A percentile compares a stretch with the other conserved stretches of the same genome.
Evolutionary conservation across 1,140 invertebrate genomes (phyloP).

Genomic region (Pollicipes pollicipes): DNA sequence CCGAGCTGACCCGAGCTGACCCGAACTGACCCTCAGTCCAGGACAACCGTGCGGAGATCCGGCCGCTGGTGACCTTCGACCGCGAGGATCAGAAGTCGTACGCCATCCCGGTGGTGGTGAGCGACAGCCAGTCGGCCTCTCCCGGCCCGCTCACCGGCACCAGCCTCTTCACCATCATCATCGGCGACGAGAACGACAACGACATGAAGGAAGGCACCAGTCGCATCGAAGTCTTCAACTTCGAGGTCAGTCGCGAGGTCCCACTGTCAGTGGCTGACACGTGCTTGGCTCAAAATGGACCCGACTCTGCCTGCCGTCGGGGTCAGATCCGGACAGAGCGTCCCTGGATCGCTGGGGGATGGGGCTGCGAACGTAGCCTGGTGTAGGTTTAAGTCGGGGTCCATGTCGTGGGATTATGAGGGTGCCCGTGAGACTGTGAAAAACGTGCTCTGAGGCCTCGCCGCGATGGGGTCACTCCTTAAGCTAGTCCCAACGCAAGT

Average conservation of each 20-base stretch:
- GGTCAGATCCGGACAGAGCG: too few species aligned
- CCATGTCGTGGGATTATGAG: too few species aligned
- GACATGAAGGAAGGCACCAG: conserved; percentile 37
- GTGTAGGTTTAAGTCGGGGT: too few species aligned
- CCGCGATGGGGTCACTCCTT: too few species aligned
- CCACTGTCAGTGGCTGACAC: too few species aligned
- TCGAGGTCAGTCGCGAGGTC: conserved; percentile 5
- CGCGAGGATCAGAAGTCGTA: conserved; percentile 88
- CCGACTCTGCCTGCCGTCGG: too few species aligned
- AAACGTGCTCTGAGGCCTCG: too few species aligned
- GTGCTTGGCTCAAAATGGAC: too few species aligned
- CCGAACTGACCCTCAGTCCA: neutral
- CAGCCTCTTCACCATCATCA: conserved; percentile 87
- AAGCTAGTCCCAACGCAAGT: too few species aligned
- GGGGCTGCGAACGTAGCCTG: too few species aligned
- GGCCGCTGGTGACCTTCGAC: conserved; percentile 42
- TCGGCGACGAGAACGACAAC: conserved; percentile 82
- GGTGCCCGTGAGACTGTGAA: too few species aligned
- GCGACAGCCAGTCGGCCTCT: conserved; percentile 46
- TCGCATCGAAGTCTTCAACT: conserved; percentile 28
- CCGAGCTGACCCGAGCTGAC: neutral
- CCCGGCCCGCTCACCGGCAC: conserved; percentile 23
- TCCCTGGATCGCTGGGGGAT: too few species aligned
- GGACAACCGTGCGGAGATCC: conserved; percentile 12
- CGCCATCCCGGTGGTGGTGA: conserved; percentile 78